Conservation (phyloP, 2,797 vertebrate species). For the Phoebastria nigripes region DNA sequence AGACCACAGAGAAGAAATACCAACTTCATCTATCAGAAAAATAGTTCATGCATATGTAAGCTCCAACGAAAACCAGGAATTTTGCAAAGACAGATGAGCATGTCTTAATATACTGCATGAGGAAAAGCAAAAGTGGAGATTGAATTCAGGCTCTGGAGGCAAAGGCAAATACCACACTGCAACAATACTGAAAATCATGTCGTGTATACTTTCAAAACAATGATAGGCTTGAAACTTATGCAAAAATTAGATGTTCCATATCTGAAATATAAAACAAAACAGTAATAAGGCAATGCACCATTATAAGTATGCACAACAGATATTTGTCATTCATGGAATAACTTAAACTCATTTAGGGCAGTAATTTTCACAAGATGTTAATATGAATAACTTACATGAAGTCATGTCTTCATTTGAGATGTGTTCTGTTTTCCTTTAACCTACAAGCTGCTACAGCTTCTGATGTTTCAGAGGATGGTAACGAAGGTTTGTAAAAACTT, state of each 20-base stretch:
- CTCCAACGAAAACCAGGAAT: not conserved
- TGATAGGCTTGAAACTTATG: not conserved
- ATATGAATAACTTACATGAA: not conserved
- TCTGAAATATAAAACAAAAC: not conserved
- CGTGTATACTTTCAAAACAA: not conserved
- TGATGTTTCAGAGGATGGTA: constrained; percentile 78
- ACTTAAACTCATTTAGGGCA: not conserved
- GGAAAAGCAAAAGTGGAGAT: not conserved
- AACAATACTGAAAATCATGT: not conserved
- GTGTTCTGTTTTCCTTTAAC: constrained; percentile 63
- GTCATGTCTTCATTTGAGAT: constrained; percentile 20
- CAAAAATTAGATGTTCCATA: not conserved
- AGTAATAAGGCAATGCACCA: not conserved
- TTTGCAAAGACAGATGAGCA: not conserved
- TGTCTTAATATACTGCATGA: not conserved
- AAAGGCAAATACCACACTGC: not conserved
- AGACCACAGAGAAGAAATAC: not conserved
- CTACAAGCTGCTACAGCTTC: constrained; percentile 68
- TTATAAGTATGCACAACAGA: not conserved
- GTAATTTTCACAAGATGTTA: not conserved
- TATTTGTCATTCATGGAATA: not conserved
- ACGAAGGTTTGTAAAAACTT: constrained; percentile 81
- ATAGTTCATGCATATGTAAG: not conserved
- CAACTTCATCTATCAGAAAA: not conserved
- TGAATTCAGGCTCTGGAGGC: not conserved